Percentiles rank a stretch among this genome's conserved stretches.
Conservation (phyloP, 2,797 vertebrate species). For the Eulemur mongoz region DNA sequence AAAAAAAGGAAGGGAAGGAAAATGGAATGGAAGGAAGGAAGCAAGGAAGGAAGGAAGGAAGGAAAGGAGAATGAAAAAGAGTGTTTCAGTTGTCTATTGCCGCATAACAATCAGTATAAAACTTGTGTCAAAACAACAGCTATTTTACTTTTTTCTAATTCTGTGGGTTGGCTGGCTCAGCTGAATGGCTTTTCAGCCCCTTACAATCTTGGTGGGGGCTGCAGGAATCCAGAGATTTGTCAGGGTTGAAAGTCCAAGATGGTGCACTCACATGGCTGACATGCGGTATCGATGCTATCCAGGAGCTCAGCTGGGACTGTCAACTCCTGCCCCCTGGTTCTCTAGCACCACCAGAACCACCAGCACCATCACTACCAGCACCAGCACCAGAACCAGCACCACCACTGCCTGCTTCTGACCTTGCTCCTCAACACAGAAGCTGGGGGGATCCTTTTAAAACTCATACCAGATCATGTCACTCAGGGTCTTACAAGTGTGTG, state of each 20-base stretch:
- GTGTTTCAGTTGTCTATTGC: background rate
- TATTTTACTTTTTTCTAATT: background rate
- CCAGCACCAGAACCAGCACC: accelerated
- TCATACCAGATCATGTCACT: background rate
- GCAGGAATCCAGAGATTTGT: background rate
- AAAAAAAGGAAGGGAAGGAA: background rate
- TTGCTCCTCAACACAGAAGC: background rate
- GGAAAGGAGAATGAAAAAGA: background rate
- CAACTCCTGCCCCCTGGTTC: background rate
- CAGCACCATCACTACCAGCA: too few relatives aligned
- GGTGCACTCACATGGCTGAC: background rate
- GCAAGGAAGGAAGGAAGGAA: background rate
- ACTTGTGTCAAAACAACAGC: background rate
- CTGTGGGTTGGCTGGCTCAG: background rate
- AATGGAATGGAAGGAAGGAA: background rate
- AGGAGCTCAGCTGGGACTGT: background rate
- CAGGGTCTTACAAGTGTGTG: background rate
- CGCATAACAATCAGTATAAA: background rate
- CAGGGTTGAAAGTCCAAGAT: background rate
- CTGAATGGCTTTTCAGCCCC: background rate
- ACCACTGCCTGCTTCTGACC: background rate
- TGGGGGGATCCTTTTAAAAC: background rate
- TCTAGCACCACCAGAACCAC: background rate
- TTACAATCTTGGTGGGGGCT: background rate
- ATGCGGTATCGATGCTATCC: background rate